Base-by-base conservation (phyloP, 2,113 vertebrate species). In the Lophochroa leadbeateri region DNA sequence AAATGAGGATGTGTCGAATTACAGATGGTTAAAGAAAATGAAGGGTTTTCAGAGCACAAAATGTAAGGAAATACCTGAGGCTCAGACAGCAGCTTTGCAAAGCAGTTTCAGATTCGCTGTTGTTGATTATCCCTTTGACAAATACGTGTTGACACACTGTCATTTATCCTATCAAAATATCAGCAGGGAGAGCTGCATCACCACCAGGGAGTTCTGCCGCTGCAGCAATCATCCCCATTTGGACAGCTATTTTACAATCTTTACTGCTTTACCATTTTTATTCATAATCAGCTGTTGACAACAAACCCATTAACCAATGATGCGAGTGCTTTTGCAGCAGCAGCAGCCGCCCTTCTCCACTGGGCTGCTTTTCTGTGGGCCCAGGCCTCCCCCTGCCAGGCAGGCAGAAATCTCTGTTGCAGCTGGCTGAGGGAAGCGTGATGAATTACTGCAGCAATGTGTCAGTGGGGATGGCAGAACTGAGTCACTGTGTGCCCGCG, bases 91-190 rank as follows among this genome's bases (percentile, higher is more conserved):
- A 82, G 58, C 49, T 91, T 82, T 88, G 27, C 20, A 88, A 33
- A 81, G n/a, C 18, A 41, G 86, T 74, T 93, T 82, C 55, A 68
- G 10, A 33, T 69, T 94, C 79, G 71, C 86, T 44, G 68, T 78
- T 86, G 68, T 86, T 82, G 94, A 74, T 87, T 95, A 85, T 90
- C 81, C 37, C 43, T 96, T 95, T 96, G 84, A 85, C 79, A 95
- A 88, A 84, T 64, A 65, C 2, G 0, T 83, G 76, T 94, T 96
- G 96, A 88, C 87, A 93, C 93, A 55, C 82, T 77, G 74, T 91
- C 60, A 83, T 97, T 93, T 98, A 43, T 97, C 84, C 92, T 92
- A 92, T 97, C 95, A 96, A 97, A 96, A 76, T 95, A 97, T 91
- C 94, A 95, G 87, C 61, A 68, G 82, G 17, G 35, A 90, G 67